These are phyloP conservation scores for Clarias laeviceps DNA, from an alignment of 2,797 vertebrate genomes.

Conservation along the genomic window DNA sequence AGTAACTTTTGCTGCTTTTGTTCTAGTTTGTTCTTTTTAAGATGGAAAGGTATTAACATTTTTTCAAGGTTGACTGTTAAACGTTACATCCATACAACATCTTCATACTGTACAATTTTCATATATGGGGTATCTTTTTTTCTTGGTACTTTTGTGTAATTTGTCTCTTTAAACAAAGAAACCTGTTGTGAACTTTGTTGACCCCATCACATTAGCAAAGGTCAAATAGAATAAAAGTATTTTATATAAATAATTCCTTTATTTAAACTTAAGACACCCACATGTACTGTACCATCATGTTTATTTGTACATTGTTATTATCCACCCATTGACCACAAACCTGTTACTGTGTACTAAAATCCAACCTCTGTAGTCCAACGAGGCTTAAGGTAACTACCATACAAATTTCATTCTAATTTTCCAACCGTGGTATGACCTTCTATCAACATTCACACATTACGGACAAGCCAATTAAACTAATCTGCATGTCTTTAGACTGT, in stretches of 20 bases:
- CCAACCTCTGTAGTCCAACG: too few species aligned
- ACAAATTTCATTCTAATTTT: too few species aligned
- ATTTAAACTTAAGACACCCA: not conserved
- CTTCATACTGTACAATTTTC: not conserved
- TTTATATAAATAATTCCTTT: not conserved
- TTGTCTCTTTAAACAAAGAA: not conserved
- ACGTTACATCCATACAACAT: not conserved
- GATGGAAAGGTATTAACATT: too few species aligned
- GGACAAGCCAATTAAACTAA: too few species aligned
- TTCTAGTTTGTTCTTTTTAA: constrained; percentile 2
- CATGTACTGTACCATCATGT: not conserved
- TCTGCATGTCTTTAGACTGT: too few species aligned
- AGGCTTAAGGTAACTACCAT: too few species aligned
- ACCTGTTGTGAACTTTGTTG: not conserved
- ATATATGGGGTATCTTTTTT: not conserved
- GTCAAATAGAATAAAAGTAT: not conserved
- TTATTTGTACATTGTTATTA: not conserved
- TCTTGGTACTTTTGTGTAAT: not conserved
- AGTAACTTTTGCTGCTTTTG: not conserved
- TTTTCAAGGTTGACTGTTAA: not conserved
- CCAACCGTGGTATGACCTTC: too few species aligned
- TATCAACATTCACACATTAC: too few species aligned
- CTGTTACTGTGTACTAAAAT: not conserved
- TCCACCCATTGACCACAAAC: not conserved
- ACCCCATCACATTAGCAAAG: not conserved